Evolutionary conservation across 2,797 vertebrate species (phyloP), one percentile per base, ranked within the genome.

Genomic region (Smutsia temminckii): DNA sequence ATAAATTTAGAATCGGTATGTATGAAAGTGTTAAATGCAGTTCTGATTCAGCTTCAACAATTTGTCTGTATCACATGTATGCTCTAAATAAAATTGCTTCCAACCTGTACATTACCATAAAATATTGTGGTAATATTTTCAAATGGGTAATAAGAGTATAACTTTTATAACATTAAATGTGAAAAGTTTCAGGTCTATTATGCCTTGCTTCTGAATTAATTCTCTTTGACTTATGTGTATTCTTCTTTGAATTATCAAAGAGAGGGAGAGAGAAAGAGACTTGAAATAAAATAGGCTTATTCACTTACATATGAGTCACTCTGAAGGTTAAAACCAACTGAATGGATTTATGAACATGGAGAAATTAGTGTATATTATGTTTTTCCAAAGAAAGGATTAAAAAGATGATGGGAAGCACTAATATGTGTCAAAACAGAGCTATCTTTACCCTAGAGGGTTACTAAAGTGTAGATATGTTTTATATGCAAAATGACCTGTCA

Each of bases 361-460:
- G 40, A 85, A 10, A 94, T 64, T 79, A 83, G 10, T 61, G 6
- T 57, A 16, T 90, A 57, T 46, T 46, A 29, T 93, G 17, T 78
- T 96, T 96, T 97, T 85, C 34, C 4, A 75, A 10, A 29, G 37
- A 53, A 93, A 93, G 29, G 37, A 95, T 97, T 97, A 97, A 93
- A 83, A 85, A 89, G 86, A 61, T 86, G 23, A 93, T 85, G 37
- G 46, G 74, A 90, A 97, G 51, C 51, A 94, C 14, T 95, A 68
- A 55, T 97, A 88, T 79, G 95, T 97, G 68, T 93, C 89, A 96
- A 95, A 96, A 94, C 5, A 87, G 34, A 93, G 94, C 57, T 94
- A 94, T 68, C 74, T 97, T 97, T 29, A 55, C 11, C 42, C 16
- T 23, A 51, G 16, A 89, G 94, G 49, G 25, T 89, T 96, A 90